These are phyloP conservation scores for Phyllotis vaccarum DNA, from an alignment of 2,797 vertebrate species.

Conservation along the genomic window DNA sequence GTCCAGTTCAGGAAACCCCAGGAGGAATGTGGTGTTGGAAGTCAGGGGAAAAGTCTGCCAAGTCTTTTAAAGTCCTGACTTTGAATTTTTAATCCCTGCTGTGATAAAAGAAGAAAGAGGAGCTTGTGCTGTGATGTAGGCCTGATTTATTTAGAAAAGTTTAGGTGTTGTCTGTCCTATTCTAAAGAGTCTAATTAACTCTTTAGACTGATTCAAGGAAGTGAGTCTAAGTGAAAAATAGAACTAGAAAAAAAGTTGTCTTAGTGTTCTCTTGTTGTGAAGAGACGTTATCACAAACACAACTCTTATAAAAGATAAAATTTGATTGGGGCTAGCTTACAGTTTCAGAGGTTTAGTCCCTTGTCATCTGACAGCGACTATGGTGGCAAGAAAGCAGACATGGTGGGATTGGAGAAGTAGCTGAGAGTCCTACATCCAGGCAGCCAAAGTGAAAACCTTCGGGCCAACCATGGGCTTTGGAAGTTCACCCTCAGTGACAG, in stretches of 20 bases:
- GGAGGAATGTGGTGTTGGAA: not conserved
- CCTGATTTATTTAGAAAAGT: no score
- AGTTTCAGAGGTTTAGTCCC: not conserved
- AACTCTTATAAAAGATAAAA: no score
- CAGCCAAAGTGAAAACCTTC: not conserved
- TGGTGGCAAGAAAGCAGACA: no score
- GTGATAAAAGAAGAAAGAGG: not conserved
- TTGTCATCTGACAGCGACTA: not conserved
- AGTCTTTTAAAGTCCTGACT: not conserved
- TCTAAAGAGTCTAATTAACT: not conserved
- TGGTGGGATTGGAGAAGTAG: not conserved
- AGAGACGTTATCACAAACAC: no score
- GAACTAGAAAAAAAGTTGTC: not conserved
- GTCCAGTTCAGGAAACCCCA: not conserved
- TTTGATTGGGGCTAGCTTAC: not conserved
- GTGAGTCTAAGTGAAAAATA: not conserved
- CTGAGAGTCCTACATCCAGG: not conserved
- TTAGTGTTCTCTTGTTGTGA: not conserved
- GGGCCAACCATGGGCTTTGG: not conserved
- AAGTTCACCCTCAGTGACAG: not conserved
- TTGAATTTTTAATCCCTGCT: not conserved
- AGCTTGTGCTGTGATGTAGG: no score
- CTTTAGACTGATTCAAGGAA: no score
- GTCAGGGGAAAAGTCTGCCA: not conserved
- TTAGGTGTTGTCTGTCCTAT: not conserved